These are phyloP conservation scores for Drosophila kikkawai DNA, from an alignment of 1,140 invertebrate species.

Conservation along the genomic window DNA sequence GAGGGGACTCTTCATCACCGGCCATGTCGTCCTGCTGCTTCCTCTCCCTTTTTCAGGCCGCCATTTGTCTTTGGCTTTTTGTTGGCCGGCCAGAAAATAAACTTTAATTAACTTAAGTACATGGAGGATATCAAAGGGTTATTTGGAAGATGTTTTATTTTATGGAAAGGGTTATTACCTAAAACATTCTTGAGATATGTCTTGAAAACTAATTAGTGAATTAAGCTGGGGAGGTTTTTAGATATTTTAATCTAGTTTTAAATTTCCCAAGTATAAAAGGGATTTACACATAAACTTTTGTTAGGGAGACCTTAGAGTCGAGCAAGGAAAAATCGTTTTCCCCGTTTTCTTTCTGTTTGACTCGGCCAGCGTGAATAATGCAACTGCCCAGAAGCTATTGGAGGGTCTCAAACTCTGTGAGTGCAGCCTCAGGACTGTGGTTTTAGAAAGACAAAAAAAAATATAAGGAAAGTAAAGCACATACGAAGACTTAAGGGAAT, in stretches of 20 bases:
- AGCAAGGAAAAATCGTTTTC: neutral
- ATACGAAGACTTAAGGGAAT: neutral
- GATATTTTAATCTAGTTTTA: neutral
- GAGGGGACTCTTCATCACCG: constrained; percentile 34
- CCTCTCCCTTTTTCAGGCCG: neutral
- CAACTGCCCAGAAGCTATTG: constrained; percentile 37
- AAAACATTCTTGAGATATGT: neutral
- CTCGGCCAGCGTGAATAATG: constrained; percentile 46
- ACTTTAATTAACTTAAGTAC: constrained; percentile 80
- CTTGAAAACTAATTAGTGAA: neutral
- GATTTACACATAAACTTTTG: neutral
- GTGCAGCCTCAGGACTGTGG: constrained; percentile 43
- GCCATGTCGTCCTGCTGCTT: constrained; percentile 1
- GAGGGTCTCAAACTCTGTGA: constrained; percentile 15
- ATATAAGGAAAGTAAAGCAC: neutral
- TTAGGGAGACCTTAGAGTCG: constrained; percentile 18
- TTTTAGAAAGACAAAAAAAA: constrained; percentile 3
- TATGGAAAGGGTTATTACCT: neutral
- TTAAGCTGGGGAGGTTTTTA: neutral
- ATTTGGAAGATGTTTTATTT: neutral
- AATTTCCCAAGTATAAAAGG: neutral
- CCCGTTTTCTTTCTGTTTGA: constrained; percentile 4
- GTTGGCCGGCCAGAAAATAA: constrained; percentile 48
- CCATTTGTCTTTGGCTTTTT: constrained; percentile 64
- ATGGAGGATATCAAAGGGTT: constrained; percentile 9